Evolutionary conservation across 2,797 vertebrate species (phyloP).

Genomic region (Momotus momota): DNA sequence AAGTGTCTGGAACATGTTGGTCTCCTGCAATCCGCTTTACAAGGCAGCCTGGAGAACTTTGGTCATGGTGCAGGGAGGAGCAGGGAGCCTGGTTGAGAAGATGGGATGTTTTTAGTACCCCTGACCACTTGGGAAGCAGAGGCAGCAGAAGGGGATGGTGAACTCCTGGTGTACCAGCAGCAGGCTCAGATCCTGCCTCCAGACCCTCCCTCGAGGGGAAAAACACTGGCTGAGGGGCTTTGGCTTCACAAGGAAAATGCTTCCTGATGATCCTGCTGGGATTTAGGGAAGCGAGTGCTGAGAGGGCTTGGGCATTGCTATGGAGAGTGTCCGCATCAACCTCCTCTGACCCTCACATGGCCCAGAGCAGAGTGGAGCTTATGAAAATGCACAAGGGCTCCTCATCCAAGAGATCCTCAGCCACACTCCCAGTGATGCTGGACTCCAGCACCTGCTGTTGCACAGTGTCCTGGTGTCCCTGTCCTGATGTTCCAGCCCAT

Average conservation of each 20-base stretch:
- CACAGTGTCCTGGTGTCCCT: not conserved
- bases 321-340: too few relatives aligned
- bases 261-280: not conserved
- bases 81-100: not conserved
- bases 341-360: fast-evolving
- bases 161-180: not conserved
- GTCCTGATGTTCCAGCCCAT: not conserved
- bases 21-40: not conserved
- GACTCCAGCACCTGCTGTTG: not conserved
- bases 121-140: not conserved
- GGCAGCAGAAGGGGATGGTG: not conserved
- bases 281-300: not conserved
- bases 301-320: not conserved
- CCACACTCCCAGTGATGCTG: not conserved
- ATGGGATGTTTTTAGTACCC: not conserved
- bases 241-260: not conserved
- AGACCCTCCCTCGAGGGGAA: not conserved
- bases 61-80: not conserved
- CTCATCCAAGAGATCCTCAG: not conserved
- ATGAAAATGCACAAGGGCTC: not conserved
- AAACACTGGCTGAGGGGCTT: not conserved
- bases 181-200: not conserved
- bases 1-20: not conserved
- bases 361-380: not conserved
- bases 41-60: not conserved